A percentile compares a stretch with the other conserved stretches of the same genome.
These are phyloP conservation scores for Gyps fulvus DNA, from an alignment of 2,113 vertebrate species.

Conservation along the genomic window DNA sequence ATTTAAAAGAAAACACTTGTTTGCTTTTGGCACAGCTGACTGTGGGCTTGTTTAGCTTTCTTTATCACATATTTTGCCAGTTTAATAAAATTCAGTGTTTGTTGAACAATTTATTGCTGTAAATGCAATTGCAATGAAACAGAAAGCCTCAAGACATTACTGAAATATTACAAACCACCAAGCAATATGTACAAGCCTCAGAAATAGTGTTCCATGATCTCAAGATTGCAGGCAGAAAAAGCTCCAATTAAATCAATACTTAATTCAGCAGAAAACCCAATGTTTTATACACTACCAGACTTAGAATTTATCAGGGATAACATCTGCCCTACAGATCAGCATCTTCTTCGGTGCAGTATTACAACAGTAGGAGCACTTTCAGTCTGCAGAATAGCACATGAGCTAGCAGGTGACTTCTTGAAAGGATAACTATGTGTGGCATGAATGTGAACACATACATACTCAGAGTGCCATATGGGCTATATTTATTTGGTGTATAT, in stretches of 20 bases:
- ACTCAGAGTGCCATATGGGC: conserved; percentile 47
- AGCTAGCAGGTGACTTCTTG: conserved; percentile 51
- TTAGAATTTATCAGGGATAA: neutral
- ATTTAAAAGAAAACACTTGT: conserved; percentile 44
- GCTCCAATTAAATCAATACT: conserved; percentile 38
- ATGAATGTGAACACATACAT: conserved; percentile 37
- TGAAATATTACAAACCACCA: conserved; percentile 29
- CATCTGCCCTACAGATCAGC: conserved; percentile 41
- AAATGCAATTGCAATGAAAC: conserved; percentile 38
- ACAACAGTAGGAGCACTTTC: conserved; percentile 16
- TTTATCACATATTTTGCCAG: conserved; percentile 45
- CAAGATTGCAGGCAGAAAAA: conserved; percentile 30
- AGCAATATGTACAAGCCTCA: conserved; percentile 14
- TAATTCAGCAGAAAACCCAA: conserved; percentile 8
- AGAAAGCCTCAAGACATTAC: conserved; percentile 49
- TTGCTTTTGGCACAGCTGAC: conserved; percentile 31
- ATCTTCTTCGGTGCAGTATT: neutral
- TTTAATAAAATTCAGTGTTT: conserved; percentile 59
- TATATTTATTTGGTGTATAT: conserved; percentile 39
- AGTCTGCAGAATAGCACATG: neutral
- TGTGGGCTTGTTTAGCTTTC: conserved; percentile 3
- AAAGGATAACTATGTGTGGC: conserved; percentile 55
- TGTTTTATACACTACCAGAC: neutral
- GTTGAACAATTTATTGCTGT: conserved; percentile 42
- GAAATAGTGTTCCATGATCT: conserved; percentile 3